Evolutionary conservation across 2,113 vertebrate species (phyloP), one percentile per base, ranked within the genome.

Genomic region (Eupsittula cactorum): DNA sequence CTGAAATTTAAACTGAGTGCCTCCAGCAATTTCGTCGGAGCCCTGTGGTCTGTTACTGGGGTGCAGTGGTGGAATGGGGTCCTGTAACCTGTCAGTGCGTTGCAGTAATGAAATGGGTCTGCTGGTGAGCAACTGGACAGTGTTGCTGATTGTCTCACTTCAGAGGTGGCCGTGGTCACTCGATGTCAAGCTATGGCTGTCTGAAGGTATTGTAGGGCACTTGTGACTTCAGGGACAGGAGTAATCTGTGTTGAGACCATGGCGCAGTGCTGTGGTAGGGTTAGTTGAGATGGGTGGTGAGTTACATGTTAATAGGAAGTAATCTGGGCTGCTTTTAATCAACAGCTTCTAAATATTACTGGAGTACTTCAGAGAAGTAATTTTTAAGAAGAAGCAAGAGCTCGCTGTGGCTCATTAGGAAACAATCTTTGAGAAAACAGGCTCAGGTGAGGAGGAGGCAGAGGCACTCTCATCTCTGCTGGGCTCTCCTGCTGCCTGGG

Each of bases 401-500:
- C 42, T 65, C 5, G 1, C 0, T 1, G 14, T 50, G 52, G 31
- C 9, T 71, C 6, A 0, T 46, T 52, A 64, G 67, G 31, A 89
- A 53, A 41, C 7, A 28, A 0, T 55, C 20, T 50, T 79, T 10
- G 20, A 13, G 65, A 71, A 49, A 70, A n/a, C 11, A 28, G 55
- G 60, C 25, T 35, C 2, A 1, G 37, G 41, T n/a, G 23, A 47
- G 37, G 31, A 59, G 37, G 25, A 9, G 21, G 14, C n/a, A 9
- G 11, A n/a, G 17, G 37, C 64, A n/a, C 28, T 11, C 17, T 60
- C 31, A 9, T 73, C n/a, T 46, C 24, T 16, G n/a, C 10, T 28
- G 47, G 0, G 3, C 46, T 44, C 7, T 65, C 27, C 8, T 1
- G 4, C 35, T 47, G 28, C 29, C 4, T 37, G n/a, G 1, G 6